Conservation (phyloP, 2,888 invertebrate genomes). For the Idaea biselata region DNA sequence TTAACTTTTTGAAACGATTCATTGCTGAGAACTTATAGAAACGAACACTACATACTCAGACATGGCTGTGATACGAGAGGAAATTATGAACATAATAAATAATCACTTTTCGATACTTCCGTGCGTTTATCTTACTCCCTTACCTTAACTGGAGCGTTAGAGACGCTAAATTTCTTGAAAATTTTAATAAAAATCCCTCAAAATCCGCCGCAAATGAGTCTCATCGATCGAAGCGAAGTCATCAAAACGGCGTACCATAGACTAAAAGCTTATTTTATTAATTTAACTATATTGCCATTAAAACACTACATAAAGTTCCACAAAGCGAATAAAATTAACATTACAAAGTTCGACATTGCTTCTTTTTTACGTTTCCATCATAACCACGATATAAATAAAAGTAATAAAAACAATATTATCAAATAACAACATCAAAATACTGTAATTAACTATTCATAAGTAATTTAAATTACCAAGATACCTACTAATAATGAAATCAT, state of each 20-base stretch:
- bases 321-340: too few species aligned
- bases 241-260: slow-evolving; percentile 27
- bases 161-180: slow-evolving; percentile 73
- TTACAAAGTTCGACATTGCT: too few species aligned
- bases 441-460: too few species aligned
- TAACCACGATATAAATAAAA: too few species aligned
- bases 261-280: neutral
- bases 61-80: slow-evolving; percentile 79
- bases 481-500: too few species aligned
- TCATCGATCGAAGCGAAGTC: slow-evolving; percentile 64
- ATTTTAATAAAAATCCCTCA: slow-evolving; percentile 58
- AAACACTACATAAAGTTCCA: neutral
- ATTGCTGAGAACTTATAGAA: slow-evolving; percentile 76
- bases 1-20: slow-evolving; percentile 67
- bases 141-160: slow-evolving; percentile 77
- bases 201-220: slow-evolving; percentile 69
- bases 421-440: too few species aligned
- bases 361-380: too few species aligned
- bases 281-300: neutral
- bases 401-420: too few species aligned
- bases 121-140: slow-evolving; percentile 78
- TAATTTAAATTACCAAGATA: too few species aligned
- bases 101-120: slow-evolving; percentile 76
- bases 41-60: slow-evolving; percentile 77
- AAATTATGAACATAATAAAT: slow-evolving; percentile 77